These are phyloP conservation scores for Apostichopus japonicus DNA, from an alignment of 35 echinoderm and acorn worm species.

Conservation along the genomic window DNA sequence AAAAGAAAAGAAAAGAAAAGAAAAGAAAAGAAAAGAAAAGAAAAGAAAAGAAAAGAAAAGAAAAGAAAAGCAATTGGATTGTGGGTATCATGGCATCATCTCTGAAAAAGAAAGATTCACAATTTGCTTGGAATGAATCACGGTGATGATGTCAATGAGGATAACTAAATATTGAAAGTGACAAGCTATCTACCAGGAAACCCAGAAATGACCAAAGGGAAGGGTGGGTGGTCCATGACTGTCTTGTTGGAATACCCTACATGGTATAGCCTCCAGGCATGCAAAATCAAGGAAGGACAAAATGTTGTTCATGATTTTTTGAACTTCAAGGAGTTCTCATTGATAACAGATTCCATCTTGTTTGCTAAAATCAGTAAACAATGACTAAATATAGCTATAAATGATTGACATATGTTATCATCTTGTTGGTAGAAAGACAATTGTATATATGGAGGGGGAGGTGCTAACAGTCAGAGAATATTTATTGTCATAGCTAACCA, in stretches of 20 bases:
- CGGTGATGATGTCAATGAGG: background rate
- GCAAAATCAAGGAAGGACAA: background rate
- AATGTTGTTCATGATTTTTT: background rate
- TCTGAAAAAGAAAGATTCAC: background rate
- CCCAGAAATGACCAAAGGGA: constrained; percentile 15
- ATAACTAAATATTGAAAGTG: constrained; percentile 3
- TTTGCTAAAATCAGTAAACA: background rate
- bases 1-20: background rate
- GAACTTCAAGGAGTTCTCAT: background rate
- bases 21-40: background rate
- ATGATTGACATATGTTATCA: too few relatives aligned
- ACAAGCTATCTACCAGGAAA: background rate
- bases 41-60: background rate
- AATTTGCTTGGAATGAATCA: background rate
- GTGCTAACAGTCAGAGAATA: too few relatives aligned
- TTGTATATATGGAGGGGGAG: too few relatives aligned
- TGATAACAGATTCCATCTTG: background rate
- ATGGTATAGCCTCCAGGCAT: background rate
- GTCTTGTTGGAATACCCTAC: background rate
- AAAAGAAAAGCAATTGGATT: background rate
- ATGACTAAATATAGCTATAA: background rate
- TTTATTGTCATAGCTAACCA: too few relatives aligned
- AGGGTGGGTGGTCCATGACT: constrained; percentile 11
- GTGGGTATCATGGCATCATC: background rate
- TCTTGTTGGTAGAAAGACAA: too few relatives aligned